Evolutionary conservation across 2,797 vertebrate species (phyloP).

Genomic region (Pantherophis vulpinus): DNA sequence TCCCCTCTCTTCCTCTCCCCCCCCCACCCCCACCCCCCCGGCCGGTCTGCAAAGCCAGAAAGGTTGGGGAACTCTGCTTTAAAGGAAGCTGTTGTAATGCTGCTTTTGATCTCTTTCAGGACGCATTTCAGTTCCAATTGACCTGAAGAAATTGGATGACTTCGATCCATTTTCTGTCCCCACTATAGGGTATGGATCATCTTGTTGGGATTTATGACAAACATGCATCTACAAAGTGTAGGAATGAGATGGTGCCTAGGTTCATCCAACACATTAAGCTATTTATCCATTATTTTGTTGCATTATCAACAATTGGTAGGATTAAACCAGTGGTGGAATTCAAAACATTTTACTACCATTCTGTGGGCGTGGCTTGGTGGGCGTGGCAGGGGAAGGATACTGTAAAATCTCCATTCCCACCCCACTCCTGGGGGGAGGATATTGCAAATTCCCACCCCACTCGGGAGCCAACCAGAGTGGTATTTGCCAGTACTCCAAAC

Average conservation of each 20-base stretch:
- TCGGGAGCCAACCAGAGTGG: too few species aligned
- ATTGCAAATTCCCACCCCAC: too few species aligned
- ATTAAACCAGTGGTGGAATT: not conserved
- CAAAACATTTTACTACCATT: too few species aligned
- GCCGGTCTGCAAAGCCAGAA: not conserved
- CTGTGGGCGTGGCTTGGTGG: too few species aligned
- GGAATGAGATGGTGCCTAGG: not conserved
- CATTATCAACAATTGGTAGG: not conserved
- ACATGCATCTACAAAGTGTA: not conserved
- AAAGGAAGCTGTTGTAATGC: not conserved
- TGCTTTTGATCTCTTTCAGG: constrained; percentile 70
- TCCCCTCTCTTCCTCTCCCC: not conserved
- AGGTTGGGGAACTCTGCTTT: not conserved
- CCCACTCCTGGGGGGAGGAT: too few species aligned
- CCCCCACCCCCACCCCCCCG: not conserved
- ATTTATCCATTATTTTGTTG: not conserved
- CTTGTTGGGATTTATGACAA: not conserved
- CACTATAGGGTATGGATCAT: constrained; percentile 82
- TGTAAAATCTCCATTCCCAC: too few species aligned
- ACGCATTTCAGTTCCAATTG: constrained; percentile 91
- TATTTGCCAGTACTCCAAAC: too few species aligned
- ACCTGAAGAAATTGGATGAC: constrained; percentile 79
- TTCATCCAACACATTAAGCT: not conserved
- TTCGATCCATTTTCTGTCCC: constrained; percentile 93
- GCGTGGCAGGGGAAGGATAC: too few species aligned